phyloP scores from a whole-genome alignment of 2,797 vertebrate species.

The Australoheros facetus region DNA sequence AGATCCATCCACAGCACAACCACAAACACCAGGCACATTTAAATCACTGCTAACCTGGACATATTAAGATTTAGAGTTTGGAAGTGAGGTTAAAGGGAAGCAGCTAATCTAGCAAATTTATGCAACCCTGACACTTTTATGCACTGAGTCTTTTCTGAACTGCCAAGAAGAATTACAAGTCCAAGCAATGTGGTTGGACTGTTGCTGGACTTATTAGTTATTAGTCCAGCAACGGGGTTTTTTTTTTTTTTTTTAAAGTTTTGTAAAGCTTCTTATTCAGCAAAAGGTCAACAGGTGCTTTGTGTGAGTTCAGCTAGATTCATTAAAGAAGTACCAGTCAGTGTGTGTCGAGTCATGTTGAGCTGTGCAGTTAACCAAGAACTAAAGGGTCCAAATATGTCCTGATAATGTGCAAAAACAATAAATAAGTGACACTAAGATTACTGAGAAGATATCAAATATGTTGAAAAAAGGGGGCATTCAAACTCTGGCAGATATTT shows the following conservation, averaged over 20 bases:
- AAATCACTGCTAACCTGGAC: not conserved
- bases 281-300: too few species aligned
- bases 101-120: not conserved
- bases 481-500: not conserved
- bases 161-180: not conserved
- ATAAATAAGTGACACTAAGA: not conserved
- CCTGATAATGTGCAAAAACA: not conserved
- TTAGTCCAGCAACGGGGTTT: too few species aligned
- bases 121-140: accelerated
- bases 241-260: not conserved
- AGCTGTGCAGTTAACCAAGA: too few species aligned
- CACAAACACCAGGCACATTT: not conserved
- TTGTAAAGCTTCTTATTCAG: not conserved
- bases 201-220: not conserved
- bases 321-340: too few species aligned
- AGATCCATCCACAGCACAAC: not conserved
- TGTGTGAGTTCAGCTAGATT: too few species aligned
- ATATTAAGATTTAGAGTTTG: not conserved
- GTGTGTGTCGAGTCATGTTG: too few species aligned
- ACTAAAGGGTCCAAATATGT: not conserved
- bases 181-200: not conserved
- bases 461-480: not conserved
- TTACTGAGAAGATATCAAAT: not conserved
- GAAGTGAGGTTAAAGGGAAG: not conserved
- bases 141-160: not conserved